phyloP scores from a whole-genome alignment of 2,113 vertebrate genomes.

The Hylia prasina region DNA sequence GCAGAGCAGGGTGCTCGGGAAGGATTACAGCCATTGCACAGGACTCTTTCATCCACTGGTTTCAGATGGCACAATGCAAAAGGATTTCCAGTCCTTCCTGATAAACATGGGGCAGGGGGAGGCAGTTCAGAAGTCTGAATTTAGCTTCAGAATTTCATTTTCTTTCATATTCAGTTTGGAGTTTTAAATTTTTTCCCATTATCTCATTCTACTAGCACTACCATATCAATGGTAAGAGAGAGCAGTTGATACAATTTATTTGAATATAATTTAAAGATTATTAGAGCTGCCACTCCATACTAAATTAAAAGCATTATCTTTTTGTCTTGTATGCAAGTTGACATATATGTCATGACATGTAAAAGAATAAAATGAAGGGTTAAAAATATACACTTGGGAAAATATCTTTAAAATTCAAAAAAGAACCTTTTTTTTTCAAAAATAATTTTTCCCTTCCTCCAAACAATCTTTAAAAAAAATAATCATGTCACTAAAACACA shows the following conservation, averaged over 20 bases:
- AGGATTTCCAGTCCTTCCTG: not conserved
- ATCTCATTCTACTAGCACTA: not conserved
- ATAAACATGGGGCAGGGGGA: not conserved
- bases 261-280: conserved; percentile 5
- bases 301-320: not conserved
- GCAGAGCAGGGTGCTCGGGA: not conserved
- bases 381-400: conserved; percentile 12
- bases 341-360: not conserved
- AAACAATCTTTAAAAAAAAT: not conserved
- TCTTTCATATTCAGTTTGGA: not conserved
- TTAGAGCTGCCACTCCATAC: not conserved
- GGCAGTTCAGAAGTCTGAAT: not conserved
- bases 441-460: not conserved
- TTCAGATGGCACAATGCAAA: not conserved
- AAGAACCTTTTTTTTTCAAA: not conserved
- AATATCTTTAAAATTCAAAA: not conserved
- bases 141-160: not conserved
- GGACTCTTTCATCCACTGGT: not conserved
- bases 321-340: not conserved
- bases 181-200: not conserved
- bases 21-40: not conserved
- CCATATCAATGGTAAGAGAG: not conserved
- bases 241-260: not conserved
- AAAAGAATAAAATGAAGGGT: not conserved
- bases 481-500: not conserved